Percentiles rank a stretch among this genome's conserved stretches.
Conservation (phyloP, 1,140 invertebrate genomes). For the Vollenhovia emeryi region DNA sequence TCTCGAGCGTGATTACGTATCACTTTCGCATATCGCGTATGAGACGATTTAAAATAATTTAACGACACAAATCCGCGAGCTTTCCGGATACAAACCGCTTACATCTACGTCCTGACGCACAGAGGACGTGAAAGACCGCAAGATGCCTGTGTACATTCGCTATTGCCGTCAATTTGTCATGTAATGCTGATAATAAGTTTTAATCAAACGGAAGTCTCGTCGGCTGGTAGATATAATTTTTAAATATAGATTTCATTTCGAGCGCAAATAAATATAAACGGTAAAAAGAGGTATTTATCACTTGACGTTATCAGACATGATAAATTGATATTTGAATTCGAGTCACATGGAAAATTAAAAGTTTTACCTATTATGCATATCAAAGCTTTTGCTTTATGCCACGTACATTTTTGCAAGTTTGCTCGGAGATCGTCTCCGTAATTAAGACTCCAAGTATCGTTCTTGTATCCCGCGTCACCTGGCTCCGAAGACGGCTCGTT, state of each 20-base stretch:
- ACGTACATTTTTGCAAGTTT: background rate
- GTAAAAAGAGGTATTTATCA: background rate
- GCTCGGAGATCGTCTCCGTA: conserved; percentile 11
- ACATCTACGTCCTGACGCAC: background rate
- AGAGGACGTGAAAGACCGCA: conserved; percentile 7
- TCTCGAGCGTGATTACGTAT: background rate
- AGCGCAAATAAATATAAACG: background rate
- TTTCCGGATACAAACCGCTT: background rate
- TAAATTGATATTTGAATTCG: background rate
- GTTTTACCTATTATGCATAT: background rate
- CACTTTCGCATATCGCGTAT: background rate
- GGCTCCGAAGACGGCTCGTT: background rate
- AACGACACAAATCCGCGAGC: background rate
- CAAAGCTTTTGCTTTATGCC: background rate
- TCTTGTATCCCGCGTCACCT: conserved; percentile 7
- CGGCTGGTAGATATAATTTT: background rate
- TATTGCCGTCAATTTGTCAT: background rate
- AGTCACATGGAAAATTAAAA: background rate
- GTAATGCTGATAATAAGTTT: background rate
- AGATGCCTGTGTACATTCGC: conserved; percentile 12
- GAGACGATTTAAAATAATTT: background rate
- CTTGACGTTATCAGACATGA: background rate
- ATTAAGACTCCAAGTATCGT: conserved; percentile 34
- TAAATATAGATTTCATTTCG: background rate
- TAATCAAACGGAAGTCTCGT: conserved; percentile 12